Base-by-base conservation (phyloP, 35 echinoderm and acorn worm species). In the Acanthaster planci region DNA sequence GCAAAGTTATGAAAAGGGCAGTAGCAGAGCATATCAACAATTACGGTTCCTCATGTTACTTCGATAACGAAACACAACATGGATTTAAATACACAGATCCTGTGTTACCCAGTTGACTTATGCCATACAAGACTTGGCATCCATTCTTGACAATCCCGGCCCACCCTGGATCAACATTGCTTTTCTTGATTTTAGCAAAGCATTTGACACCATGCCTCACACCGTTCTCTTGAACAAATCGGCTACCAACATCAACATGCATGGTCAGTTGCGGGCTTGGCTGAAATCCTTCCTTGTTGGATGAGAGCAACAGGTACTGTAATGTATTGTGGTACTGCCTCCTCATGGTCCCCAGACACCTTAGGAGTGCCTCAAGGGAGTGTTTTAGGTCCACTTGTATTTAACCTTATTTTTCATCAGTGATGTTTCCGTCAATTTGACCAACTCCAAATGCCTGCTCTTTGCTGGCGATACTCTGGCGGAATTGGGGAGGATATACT, bases 371-470 rank as follows among this genome's bases (percentile, higher is more conserved):
- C 83, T 38, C 56, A 38, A 38, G 83, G 57, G 21, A 85, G 83
- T 76, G 36, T 67, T 19, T 18, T 85, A 7, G 83, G 60, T 8
- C 60, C 84, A 17, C 22, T 60, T 10, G 60, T 78, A 15, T 78
- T 86, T 50, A 75, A 78, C 75, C n/a, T 86, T 10, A 27, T 86
- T 44, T n/a, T n/a, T n/a, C n/a, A 77, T 86, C 7, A 86, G 75
- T 51, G 67, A 86, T 77, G 36, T 78, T 21, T 38, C 50, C n/a
- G 7, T 17, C 36, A 42, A 51, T 53, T 32, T 86, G 39, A 8
- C 37, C 16, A 76, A n/a, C n/a, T n/a, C 84, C 44, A 0, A 5
- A 23, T 86, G 83, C 38, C 32, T 85, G 16, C 67, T 86, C 34
- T 86, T 86, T 44, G 67, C 72, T 38, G 60, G 77, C 26, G 67